Percentiles rank a stretch among this genome's conserved stretches.
Evolutionary conservation across 2,888 invertebrate species (phyloP).

Genomic region (Peribatodes rhomboidaria): DNA sequence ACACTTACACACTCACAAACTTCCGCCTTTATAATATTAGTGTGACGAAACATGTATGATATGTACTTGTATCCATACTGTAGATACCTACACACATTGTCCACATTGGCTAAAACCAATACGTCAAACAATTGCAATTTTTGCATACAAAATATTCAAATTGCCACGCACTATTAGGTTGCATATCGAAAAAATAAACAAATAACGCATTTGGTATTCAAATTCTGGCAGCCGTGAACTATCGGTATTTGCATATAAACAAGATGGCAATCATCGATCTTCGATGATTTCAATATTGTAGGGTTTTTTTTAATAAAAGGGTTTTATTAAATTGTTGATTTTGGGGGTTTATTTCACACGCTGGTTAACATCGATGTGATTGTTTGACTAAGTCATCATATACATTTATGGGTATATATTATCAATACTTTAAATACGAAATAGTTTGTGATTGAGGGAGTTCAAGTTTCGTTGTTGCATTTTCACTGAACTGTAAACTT

Average conservation of each 20-base stretch:
- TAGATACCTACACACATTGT: not conserved
- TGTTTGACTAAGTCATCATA: too few relatives aligned
- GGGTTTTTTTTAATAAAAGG: conserved; percentile 46
- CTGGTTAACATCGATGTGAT: too few relatives aligned
- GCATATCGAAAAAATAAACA: conserved; percentile 77
- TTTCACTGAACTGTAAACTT: too few relatives aligned
- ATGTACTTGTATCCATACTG: not conserved
- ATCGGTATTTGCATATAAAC: conserved; percentile 82
- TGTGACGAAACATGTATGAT: not conserved
- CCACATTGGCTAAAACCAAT: conserved; percentile 42
- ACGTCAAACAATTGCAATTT: conserved; percentile 55
- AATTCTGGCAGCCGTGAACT: conserved; percentile 71
- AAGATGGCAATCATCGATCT: conserved; percentile 77
- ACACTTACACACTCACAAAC: too few relatives aligned
- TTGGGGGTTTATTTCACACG: not conserved
- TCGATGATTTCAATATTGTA: conserved; percentile 69
- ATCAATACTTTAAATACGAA: too few relatives aligned
- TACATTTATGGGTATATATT: too few relatives aligned
- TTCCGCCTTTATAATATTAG: too few relatives aligned
- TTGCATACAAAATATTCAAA: conserved; percentile 70
- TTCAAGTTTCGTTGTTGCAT: too few relatives aligned
- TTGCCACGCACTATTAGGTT: conserved; percentile 72
- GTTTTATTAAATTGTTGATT: conserved; percentile 43
- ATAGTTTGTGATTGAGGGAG: too few relatives aligned
- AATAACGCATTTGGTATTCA: conserved; percentile 79